phyloP scores from a whole-genome alignment of 2,888 invertebrate genomes.

The Philonicus albiceps region DNA sequence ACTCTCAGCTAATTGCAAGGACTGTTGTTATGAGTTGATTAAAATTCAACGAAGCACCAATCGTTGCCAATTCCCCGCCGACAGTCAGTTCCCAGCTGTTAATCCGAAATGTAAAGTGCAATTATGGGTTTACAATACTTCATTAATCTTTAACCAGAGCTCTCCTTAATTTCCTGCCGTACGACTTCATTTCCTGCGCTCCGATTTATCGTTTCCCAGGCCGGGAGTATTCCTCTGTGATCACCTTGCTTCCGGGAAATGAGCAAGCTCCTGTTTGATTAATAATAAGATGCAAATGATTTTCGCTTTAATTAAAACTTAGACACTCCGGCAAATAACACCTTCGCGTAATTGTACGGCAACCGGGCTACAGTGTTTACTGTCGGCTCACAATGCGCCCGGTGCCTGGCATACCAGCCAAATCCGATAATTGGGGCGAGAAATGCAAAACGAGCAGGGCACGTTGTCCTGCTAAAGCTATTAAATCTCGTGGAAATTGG shows the following conservation, averaged over 20 bases:
- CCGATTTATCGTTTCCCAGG: background rate
- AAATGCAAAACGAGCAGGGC: background rate
- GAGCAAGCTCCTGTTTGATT: background rate
- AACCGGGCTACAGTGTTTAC: background rate
- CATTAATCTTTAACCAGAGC: slow-evolving; percentile 1
- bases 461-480: slow-evolving; percentile 1
- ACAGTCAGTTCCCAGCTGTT: background rate
- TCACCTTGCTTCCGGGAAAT: background rate
- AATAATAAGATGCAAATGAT: slow-evolving; percentile 46
- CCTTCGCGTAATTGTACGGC: background rate
- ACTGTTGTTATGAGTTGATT: background rate
- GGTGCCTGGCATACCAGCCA: background rate
- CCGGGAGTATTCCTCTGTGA: background rate
- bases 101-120: background rate
- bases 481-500: background rate
- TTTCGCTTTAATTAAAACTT: slow-evolving; percentile 37
- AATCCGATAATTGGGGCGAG: background rate
- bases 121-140: slow-evolving; percentile 24
- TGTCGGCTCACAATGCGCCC: background rate
- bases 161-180: slow-evolving; percentile 19
- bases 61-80: background rate
- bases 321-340: background rate
- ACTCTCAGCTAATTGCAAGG: background rate
- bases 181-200: slow-evolving; percentile 8
- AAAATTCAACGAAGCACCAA: background rate